Conservation (phyloP, 2,797 vertebrate species). For the Muraenolepis orangiensis region DNA sequence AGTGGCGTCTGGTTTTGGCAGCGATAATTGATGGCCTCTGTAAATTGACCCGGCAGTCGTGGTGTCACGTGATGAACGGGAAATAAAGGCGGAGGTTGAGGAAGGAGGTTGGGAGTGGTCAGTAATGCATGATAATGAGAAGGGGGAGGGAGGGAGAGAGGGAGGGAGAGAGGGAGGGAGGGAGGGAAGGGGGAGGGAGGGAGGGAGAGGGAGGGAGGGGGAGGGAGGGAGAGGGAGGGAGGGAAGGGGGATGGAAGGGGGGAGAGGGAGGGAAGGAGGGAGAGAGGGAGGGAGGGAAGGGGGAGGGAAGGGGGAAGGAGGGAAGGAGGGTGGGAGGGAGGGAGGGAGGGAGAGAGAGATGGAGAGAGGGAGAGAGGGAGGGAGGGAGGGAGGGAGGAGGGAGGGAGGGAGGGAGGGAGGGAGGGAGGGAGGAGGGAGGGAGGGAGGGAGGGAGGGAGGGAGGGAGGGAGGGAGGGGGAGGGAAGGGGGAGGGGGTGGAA, state of each 20-base stretch:
- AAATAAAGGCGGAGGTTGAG: constrained; percentile 22
- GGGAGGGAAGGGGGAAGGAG: constrained; percentile 22
- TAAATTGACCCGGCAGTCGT: constrained; percentile 58
- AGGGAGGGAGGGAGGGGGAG: constrained; percentile 34
- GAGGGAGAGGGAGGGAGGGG: background rate
- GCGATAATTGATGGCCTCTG: constrained; percentile 50
- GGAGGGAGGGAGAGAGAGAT: background rate
- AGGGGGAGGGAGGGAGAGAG: constrained; percentile 19
- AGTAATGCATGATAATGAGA: constrained; percentile 34
- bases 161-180: background rate
- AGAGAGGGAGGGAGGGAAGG: background rate
- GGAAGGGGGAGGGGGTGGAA: constrained; percentile 20
- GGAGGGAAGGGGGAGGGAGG: constrained; percentile 25
- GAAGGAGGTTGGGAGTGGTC: constrained; percentile 30
- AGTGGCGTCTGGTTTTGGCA: constrained; percentile 59
- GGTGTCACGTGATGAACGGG: background rate
- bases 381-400: too few species aligned
- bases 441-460: background rate
- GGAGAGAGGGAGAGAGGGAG: background rate
- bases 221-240: too few species aligned
- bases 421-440: background rate
- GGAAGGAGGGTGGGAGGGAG: constrained; percentile 39
- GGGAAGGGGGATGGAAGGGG: constrained; percentile 29
- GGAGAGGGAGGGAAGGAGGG: background rate
- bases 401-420: constrained; percentile 37